phyloP scores from a whole-genome alignment of 1,140 invertebrate genomes.

The Nilaparvata lugens region DNA sequence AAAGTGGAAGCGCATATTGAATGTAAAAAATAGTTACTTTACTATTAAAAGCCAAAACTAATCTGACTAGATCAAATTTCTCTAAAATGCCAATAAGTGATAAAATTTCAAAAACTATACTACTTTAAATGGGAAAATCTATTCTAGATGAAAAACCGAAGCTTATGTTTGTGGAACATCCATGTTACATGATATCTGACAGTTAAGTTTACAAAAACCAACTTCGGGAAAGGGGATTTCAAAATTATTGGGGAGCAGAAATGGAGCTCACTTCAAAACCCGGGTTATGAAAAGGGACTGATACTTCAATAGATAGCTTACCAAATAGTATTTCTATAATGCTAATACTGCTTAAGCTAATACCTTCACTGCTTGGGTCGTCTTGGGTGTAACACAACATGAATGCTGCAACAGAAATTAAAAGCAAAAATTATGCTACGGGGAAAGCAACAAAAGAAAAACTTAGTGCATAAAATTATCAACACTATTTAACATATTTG shows the following conservation, averaged over 20 bases:
- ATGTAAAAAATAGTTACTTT: not conserved
- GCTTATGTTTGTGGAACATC: not conserved
- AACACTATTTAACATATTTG: too few relatives aligned
- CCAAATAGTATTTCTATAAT: conserved; percentile 32
- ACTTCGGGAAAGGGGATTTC: not conserved
- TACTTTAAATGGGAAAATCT: not conserved
- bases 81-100: conserved; percentile 8
- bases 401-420: conserved; percentile 69
- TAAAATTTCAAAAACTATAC: not conserved
- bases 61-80: not conserved
- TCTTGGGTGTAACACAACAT: conserved; percentile 88
- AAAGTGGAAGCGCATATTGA: too few relatives aligned
- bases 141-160: too few relatives aligned
- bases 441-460: too few relatives aligned
- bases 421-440: too few relatives aligned
- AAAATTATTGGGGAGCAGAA: not conserved
- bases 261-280: not conserved
- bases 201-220: not conserved
- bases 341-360: conserved; percentile 36
- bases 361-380: conserved; percentile 80
- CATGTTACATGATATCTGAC: not conserved
- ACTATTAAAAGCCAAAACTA: not conserved
- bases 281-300: too few relatives aligned
- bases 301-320: conserved; percentile 20
- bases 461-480: too few relatives aligned